These are phyloP conservation scores for Leptocoma aspasia DNA, from an alignment of 2,113 vertebrate genomes.

Conservation along the genomic window DNA sequence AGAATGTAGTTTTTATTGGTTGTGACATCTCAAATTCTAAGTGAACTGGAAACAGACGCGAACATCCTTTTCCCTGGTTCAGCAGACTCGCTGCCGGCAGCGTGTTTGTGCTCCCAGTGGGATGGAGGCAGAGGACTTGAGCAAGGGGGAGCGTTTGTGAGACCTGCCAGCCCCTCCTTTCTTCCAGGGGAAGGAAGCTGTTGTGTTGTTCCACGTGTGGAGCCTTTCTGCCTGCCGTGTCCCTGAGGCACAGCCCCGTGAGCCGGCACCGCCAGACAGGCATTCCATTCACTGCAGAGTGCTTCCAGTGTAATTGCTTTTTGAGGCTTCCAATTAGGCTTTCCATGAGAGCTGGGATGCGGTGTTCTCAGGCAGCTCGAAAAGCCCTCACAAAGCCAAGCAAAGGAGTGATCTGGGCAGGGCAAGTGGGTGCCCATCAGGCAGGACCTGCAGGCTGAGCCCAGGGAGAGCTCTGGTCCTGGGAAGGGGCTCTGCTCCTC, in stretches of 20 bases:
- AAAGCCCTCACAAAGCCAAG: neutral
- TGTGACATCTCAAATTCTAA: neutral
- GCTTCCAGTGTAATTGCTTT: constrained; percentile 1
- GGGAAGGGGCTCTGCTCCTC: neutral
- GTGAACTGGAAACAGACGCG: neutral
- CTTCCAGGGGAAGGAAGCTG: neutral
- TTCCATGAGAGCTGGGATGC: neutral
- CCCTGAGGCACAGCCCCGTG: neutral
- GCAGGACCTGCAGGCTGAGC: neutral
- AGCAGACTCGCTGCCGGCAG: neutral
- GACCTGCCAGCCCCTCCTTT: neutral
- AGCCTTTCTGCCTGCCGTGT: neutral
- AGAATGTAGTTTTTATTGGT: neutral
- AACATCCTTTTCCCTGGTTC: neutral
- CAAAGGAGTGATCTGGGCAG: neutral
- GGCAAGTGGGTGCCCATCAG: neutral
- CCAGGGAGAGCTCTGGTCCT: neutral
- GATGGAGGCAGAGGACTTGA: neutral
- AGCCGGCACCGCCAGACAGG: neutral
- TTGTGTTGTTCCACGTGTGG: neutral
- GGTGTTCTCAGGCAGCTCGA: neutral
- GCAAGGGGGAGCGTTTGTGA: neutral
- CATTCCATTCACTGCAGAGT: neutral
- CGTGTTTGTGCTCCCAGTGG: neutral
- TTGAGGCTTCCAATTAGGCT: neutral